Evolutionary conservation across 2,888 invertebrate genomes (phyloP).

Genomic region (Cephus pygmeus): DNA sequence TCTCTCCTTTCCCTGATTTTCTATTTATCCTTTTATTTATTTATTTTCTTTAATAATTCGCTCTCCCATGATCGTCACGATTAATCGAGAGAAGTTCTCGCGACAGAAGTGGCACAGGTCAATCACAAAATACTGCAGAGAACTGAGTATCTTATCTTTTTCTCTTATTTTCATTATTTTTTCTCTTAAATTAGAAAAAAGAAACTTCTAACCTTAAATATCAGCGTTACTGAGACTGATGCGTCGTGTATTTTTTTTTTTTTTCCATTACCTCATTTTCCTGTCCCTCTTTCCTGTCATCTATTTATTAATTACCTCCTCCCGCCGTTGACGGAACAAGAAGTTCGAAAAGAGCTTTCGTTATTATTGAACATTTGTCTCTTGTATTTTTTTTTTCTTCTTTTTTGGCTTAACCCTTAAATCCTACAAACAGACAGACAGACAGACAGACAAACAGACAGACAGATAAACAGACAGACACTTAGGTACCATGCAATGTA

Average conservation of each 20-base stretch:
- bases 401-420: constrained; percentile 4
- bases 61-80: constrained; percentile 23
- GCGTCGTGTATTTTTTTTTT: background rate
- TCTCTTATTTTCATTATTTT: constrained; percentile 19
- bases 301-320: background rate
- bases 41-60: constrained; percentile 18
- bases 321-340: background rate
- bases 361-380: background rate
- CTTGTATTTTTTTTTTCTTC: background rate
- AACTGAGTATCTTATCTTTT: constrained; percentile 27
- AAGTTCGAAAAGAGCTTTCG: background rate
- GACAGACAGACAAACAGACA: constrained; percentile 14
- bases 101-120: constrained; percentile 59
- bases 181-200: background rate
- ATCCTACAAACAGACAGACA: constrained; percentile 2
- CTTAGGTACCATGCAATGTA: constrained; percentile 45
- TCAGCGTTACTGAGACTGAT: background rate
- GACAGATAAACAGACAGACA: constrained; percentile 38
- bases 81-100: constrained; percentile 30
- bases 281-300: background rate
- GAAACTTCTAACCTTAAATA: background rate
- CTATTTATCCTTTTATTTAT: constrained; percentile 8
- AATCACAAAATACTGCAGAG: constrained; percentile 51
- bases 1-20: background rate
- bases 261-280: background rate